Evolutionary conservation across 2,113 vertebrate genomes (phyloP), one percentile per base, ranked within the genome.

Genomic region (Ailurus styani): DNA sequence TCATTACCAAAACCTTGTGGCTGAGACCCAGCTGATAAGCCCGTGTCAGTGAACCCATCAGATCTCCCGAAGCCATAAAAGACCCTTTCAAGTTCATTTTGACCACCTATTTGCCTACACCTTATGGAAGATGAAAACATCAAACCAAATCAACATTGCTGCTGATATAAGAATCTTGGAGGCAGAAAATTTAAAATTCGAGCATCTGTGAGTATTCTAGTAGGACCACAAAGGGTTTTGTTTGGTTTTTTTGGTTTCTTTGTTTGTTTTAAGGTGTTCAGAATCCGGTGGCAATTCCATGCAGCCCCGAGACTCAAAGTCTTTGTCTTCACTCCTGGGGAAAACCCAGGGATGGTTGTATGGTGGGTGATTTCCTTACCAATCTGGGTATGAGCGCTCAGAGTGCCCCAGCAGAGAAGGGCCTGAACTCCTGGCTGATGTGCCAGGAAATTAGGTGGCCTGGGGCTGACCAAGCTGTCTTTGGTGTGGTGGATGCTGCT

Each of bases 401-500:
- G 92, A 98, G 99, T 6, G 75, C 87, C 31, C 99, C 98, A 79
- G 99, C 99, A 88, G 99, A 99, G 98, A 99, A 99, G 73, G 99
- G 98, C 31, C 25, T 75, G 25, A 15, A 47, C 34, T 18, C 1
- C 34, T 3, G 3, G 66, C 34, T 7, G 34, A 68, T 20, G 34
- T 10, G 42, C 14, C 98, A 99, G 98, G 99, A 99, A 97, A 99
- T 97, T 99, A 99, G n/a, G 99, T 27, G 57, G 57, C 23, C 57
- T 60, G 99, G 99, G 25, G 98, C 99, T 1, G 99, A 99, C 42
- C 42, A 75, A 97, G 99, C 99, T 15, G 91, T 99, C 8, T 99
- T 99, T 25, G 99, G 95, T 99, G 99, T 1, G 99, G 99, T 0
- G 99, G 99, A 93, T 99, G 99, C 84, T 99, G 99, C 92, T 99